Evolutionary conservation across 2,113 vertebrate genomes (phyloP), one percentile per base, ranked within the genome.

Genomic region (Polyodon spathula): DNA sequence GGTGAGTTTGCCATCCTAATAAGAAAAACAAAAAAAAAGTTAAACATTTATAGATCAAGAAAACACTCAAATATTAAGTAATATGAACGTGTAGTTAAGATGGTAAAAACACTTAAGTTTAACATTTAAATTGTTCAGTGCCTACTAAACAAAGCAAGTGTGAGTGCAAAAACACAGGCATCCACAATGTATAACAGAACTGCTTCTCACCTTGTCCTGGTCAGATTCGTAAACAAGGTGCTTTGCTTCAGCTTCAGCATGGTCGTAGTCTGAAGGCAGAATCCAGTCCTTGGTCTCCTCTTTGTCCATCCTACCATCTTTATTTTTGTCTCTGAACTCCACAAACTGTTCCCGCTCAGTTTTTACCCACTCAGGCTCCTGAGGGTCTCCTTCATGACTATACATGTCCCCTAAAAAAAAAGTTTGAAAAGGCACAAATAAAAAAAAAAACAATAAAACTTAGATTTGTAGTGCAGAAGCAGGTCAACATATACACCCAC

Each of bases 211-310:
- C 88, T 93, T 86, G 76, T 97, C 75, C 44, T 85, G 60, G 67
- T 97, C 94, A 0, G 93, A 92, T 39, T 94, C 90, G 1, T 90
- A 89, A 51, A 97, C 81, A 1, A 97, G 86, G 71, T 97, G 92
- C n/a, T 90, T 86, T 2, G 93, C 88, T 44, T 97, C 94, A 0
- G 91, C 90, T 46, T 92, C 90, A 0, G 92, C 88, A 0, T 93
- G 92, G 73, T 94, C 90, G 0, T 94, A 94, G 50, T 95, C 92
- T 0, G 90, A 81, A 0, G 94, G 93, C 0, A 97, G 84, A 43
- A 97, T 95, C 94, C 93, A 97, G 9, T 93, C 92, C 63, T 89
- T 88, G 6, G 90, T 93, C 55, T 97, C 94, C 41, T 92, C 89
- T 46, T 83, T 83, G 76, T 95, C 94, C 94, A 97, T 93, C 60